Conservation (phyloP, 23 tunicate species). For the Clavelina lepadiformis region DNA sequence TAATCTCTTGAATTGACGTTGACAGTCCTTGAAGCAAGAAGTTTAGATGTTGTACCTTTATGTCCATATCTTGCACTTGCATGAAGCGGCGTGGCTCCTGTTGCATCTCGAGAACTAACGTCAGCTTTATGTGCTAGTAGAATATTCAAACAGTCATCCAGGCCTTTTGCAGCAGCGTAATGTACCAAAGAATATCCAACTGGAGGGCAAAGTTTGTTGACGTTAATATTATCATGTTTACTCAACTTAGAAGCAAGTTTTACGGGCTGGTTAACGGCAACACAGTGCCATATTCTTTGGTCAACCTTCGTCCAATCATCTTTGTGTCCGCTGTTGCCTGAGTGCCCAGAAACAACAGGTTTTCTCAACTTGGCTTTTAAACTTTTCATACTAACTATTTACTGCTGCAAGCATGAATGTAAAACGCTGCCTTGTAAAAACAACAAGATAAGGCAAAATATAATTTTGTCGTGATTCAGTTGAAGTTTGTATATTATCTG, state of each 20-base stretch:
- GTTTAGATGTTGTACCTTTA: constrained; percentile 84
- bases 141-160: constrained; percentile 91
- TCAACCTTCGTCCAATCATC: constrained; percentile 81
- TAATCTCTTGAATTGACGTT: constrained; percentile 70
- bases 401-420: too few relatives aligned
- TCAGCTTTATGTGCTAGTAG: constrained; percentile 83
- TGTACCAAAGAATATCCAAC: constrained; percentile 97
- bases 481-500: too few relatives aligned
- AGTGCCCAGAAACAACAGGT: constrained; percentile 24
- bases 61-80: constrained; percentile 94
- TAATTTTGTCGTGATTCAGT: too few relatives aligned
- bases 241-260: constrained; percentile 75
- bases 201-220: constrained; percentile 75
- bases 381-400: constrained; percentile 44
- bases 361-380: constrained; percentile 51
- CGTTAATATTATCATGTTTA: constrained; percentile 62
- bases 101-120: constrained; percentile 60
- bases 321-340: constrained; percentile 9
- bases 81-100: constrained; percentile 93
- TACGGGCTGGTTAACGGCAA: constrained; percentile 75
- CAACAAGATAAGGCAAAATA: too few relatives aligned
- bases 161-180: constrained; percentile 93
- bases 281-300: constrained; percentile 87
- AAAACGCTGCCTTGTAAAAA: too few relatives aligned
- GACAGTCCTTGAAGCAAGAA: constrained; percentile 77